Evolutionary conservation across 2,888 invertebrate species (phyloP).

Genomic region (Athalia circularis): DNA sequence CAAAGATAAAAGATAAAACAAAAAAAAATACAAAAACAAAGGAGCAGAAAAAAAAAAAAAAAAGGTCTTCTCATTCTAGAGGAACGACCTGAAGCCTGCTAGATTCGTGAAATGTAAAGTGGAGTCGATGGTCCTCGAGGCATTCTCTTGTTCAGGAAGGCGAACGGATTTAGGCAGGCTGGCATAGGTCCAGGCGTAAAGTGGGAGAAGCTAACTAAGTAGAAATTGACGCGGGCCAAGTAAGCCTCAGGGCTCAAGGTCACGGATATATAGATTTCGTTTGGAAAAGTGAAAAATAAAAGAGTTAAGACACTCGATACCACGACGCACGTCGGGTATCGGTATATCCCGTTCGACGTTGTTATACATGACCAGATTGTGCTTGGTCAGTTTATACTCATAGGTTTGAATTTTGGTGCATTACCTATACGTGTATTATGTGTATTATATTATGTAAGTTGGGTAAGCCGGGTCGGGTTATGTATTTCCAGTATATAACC

Average conservation of each 20-base stretch:
- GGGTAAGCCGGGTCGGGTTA: too few relatives aligned
- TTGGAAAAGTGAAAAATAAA: not conserved
- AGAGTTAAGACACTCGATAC: conserved; percentile 11
- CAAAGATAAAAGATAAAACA: too few relatives aligned
- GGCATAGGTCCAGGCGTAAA: conserved; percentile 6
- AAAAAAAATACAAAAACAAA: too few relatives aligned
- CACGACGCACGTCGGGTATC: conserved; percentile 16
- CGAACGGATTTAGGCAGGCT: not conserved
- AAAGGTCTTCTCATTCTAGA: too few relatives aligned
- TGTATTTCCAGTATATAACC: too few relatives aligned
- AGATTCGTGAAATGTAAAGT: not conserved
- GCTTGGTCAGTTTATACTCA: conserved; percentile 3
- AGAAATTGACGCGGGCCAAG: conserved; percentile 12
- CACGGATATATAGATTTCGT: not conserved
- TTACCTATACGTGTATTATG: too few relatives aligned
- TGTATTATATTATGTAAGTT: too few relatives aligned
- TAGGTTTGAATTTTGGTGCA: too few relatives aligned
- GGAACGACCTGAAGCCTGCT: not conserved
- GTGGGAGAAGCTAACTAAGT: not conserved
- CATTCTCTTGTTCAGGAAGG: not conserved
- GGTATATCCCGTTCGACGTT: not conserved
- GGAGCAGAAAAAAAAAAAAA: too few relatives aligned
- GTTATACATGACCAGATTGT: not conserved
- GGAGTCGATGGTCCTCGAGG: not conserved
- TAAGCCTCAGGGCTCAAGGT: conserved; percentile 6